These are phyloP conservation scores for Lycodopsis pacificus DNA, from an alignment of 2,797 vertebrate genomes.

Conservation along the genomic window DNA sequence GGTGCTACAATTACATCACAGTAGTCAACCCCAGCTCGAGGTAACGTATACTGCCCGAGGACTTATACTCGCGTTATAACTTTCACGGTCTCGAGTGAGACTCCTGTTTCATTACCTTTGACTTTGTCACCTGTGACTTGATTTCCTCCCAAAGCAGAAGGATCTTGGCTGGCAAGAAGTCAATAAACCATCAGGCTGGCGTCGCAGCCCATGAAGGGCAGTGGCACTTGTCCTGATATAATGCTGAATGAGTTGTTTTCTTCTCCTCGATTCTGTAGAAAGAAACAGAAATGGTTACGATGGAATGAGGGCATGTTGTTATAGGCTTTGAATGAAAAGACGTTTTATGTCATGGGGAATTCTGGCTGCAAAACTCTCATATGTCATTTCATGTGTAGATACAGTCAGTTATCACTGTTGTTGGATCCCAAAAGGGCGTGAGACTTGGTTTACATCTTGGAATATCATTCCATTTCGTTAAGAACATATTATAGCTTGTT, in stretches of 20 bases:
- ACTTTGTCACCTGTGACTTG: background rate
- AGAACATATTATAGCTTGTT: background rate
- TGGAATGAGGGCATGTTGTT: background rate
- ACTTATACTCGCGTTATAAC: background rate
- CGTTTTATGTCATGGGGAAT: background rate
- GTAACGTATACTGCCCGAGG: conserved; percentile 50
- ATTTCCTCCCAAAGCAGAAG: background rate
- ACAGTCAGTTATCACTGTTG: background rate
- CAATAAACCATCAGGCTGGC: too few species aligned
- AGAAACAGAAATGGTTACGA: background rate
- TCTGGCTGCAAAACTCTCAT: too few species aligned
- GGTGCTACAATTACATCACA: conserved; percentile 87
- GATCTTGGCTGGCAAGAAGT: too few species aligned
- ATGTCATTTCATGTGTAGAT: too few species aligned
- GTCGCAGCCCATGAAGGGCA: background rate
- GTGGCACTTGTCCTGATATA: background rate
- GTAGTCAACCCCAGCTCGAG: conserved; percentile 72
- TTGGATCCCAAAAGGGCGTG: background rate
- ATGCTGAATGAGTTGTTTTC: conserved; percentile 2
- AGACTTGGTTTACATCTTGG: background rate
- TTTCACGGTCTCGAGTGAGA: background rate
- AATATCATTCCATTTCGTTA: background rate
- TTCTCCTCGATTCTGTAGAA: background rate
- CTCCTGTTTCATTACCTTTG: background rate
- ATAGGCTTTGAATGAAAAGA: background rate